Evolutionary conservation across 2,888 invertebrate genomes (phyloP), one percentile per base, ranked within the genome.

Genomic region (Erebia palarica): DNA sequence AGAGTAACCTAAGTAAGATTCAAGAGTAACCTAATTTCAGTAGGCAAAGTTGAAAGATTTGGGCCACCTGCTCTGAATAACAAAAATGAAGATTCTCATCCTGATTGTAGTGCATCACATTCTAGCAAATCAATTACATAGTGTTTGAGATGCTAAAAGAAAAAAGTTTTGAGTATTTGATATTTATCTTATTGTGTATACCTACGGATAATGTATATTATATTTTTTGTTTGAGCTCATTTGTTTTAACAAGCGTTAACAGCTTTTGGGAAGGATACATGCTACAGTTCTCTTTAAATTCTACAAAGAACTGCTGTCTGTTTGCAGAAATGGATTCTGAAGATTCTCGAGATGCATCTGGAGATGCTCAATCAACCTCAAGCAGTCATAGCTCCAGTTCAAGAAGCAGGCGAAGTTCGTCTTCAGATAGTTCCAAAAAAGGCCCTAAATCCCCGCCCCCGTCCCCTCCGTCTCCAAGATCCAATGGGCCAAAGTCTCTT

Each of bases 311-410:
- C 47, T 59, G 59, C 27, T 67, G 49, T 67, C 67, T 86, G 76
- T 81, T 89, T 87, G 74, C 91, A 93, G 93, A 85, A 79, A 95
- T 95, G 94, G 95, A 95, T 85, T 95, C 95, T 21, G 95, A 95
- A 86, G 95, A 95, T 84, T 95, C 95, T 76, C 89, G 91, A 79
- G 94, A 94, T 88, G 93, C 88, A 78, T 81, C 82, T 79, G 85
- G 87, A 79, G 85, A 89, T 84, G 86, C 84, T 78, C 87, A 84
- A 72, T 87, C 92, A 77, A 89, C 93, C 77, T 90, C 93, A 74
- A 92, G 92, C 84, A 91, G 92, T 83, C 92, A 92, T 86, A 93
- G 93, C 78, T 88, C 92, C 73, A 89, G 88, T 78, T 92, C 92
- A 63, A 86, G 91, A 75, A 92, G 92, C 79, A 82, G 89, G 75